These are phyloP conservation scores for Phyllopteryx taeniolatus DNA, from an alignment of 2,113 vertebrate genomes.

Conservation along the genomic window DNA sequence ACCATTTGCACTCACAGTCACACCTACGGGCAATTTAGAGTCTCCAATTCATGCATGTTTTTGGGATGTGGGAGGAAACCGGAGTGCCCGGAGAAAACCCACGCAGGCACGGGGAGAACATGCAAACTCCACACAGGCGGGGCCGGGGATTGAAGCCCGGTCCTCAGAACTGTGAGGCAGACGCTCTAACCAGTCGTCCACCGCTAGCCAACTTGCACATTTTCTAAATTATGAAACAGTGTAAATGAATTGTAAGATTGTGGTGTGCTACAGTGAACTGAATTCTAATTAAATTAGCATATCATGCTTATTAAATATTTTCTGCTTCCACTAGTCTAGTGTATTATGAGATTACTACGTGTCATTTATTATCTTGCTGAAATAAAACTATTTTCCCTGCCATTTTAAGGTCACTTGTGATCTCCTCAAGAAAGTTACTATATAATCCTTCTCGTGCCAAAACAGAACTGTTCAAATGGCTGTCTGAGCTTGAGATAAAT, in stretches of 20 bases:
- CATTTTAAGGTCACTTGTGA: slow-evolving; percentile 14
- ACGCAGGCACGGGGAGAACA: too few species aligned
- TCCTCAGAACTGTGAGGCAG: too few species aligned
- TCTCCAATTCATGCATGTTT: too few species aligned
- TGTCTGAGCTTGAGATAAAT: slow-evolving; percentile 10
- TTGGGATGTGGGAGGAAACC: too few species aligned
- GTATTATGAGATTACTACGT: background rate
- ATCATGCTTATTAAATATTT: background rate
- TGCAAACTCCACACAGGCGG: too few species aligned
- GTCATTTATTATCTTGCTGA: slow-evolving; percentile 10
- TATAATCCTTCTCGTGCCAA: slow-evolving; percentile 13
- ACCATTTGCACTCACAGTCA: too few species aligned
- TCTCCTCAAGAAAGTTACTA: background rate
- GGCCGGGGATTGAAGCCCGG: too few species aligned
- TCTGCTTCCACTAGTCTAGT: slow-evolving; percentile 1
- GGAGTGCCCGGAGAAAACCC: too few species aligned
- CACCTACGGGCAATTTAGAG: too few species aligned
- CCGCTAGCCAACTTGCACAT: background rate
- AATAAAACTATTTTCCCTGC: slow-evolving; percentile 12
- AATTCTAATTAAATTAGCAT: background rate
- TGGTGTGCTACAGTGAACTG: background rate
- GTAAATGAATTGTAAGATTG: background rate
- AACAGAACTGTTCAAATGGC: slow-evolving; percentile 3
- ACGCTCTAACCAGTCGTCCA: too few species aligned
- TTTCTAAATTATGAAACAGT: background rate